A percentile compares a stretch with the other conserved stretches of the same genome.
These are phyloP conservation scores for Taenaris catops DNA, from an alignment of 2,888 invertebrate species.

Conservation along the genomic window DNA sequence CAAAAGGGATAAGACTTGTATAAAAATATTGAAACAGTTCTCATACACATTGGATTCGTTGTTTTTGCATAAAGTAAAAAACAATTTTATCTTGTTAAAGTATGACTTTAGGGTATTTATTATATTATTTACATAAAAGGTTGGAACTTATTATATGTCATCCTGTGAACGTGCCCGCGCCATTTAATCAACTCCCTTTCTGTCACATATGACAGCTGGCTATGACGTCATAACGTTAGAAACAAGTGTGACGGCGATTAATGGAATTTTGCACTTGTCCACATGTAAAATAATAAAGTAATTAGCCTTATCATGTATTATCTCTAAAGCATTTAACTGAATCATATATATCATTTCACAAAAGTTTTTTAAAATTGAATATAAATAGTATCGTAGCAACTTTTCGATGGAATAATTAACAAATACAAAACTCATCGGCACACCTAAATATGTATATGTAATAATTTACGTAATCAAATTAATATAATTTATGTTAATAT, in stretches of 20 bases:
- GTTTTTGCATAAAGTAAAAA: no score
- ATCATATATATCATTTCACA: no score
- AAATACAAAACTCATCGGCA: constrained; percentile 15
- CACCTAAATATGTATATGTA: constrained; percentile 20
- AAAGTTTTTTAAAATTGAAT: no score
- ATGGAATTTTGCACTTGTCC: constrained; percentile 13
- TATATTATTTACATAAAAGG: no score
- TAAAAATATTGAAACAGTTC: no score
- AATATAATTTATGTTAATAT: constrained; percentile 34
- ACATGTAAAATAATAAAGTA: no score
- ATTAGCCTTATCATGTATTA: no score
- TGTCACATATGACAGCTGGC: constrained; percentile 39
- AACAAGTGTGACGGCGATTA: constrained; percentile 18
- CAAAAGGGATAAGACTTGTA: no score
- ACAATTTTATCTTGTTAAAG: constrained; percentile 63
- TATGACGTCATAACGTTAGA: constrained; percentile 29
- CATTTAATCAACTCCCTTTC: constrained; percentile 52
- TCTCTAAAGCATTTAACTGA: no score
- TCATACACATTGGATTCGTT: no score
- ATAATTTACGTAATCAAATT: constrained; percentile 34
- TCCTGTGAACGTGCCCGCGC: constrained; percentile 44
- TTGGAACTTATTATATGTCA: no score
- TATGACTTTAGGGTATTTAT: no score
- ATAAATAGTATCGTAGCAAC: neutral
- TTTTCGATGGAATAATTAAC: neutral